A percentile compares a stretch with the other conserved stretches of the same genome.
Evolutionary conservation across 2,797 vertebrate genomes (phyloP).

Genomic region (Dendrocincla fuliginosa): DNA sequence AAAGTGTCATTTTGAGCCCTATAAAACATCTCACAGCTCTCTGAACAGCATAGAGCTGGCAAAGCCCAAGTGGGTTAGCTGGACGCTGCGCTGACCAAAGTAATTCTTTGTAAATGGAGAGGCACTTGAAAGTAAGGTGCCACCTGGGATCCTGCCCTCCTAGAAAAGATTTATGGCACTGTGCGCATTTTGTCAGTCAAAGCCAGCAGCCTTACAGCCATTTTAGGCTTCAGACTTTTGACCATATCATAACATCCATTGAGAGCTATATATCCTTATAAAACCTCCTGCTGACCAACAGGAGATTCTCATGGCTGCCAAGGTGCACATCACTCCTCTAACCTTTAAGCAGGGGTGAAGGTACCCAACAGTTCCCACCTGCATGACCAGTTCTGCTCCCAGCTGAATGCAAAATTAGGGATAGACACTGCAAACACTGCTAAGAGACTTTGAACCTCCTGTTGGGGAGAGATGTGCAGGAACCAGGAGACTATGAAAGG

Average conservation of each 20-base stretch:
- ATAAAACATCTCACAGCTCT: not conserved
- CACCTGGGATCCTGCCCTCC: constrained; percentile 31
- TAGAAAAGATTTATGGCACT: constrained; percentile 51
- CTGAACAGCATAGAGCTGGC: constrained; percentile 11
- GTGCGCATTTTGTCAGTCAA: constrained; percentile 46
- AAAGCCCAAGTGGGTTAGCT: constrained; percentile 54
- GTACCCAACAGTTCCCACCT: rapidly evolving
- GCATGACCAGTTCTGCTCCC: not conserved
- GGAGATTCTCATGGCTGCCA: not conserved
- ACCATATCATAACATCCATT: constrained; percentile 44
- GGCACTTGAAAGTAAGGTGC: constrained; percentile 65
- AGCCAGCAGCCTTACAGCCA: constrained; percentile 33
- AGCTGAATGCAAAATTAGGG: not conserved
- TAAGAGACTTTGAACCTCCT: not conserved
- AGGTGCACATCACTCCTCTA: not conserved
- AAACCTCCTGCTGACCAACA: not conserved
- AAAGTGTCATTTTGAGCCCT: constrained; percentile 12
- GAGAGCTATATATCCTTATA: not conserved
- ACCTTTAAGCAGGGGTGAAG: not conserved
- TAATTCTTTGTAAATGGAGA: constrained; percentile 64
- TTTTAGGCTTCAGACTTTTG: constrained; percentile 58
- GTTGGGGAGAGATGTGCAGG: not conserved
- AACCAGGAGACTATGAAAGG: not conserved
- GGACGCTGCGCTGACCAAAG: constrained; percentile 54
- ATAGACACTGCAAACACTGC: not conserved